Evolutionary conservation across 2,888 invertebrate species (phyloP), one percentile per base, ranked within the genome.

Genomic region (Conchocele bisecta): DNA sequence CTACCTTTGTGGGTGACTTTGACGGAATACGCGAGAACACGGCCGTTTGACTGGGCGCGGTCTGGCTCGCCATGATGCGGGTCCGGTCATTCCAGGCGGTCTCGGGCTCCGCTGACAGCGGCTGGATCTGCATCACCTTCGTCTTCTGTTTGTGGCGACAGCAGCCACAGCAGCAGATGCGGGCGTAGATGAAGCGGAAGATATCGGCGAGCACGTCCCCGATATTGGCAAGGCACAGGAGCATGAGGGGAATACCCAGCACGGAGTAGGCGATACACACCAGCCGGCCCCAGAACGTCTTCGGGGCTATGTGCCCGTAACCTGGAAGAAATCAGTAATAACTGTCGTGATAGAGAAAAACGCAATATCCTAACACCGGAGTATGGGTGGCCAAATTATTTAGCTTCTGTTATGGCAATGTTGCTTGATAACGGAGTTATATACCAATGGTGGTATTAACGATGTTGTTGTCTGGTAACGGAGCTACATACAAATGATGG

Each of bases 161-260:
- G 75, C 89, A 89, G 3, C 89, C 89, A 66, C 89, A 89, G 79
- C 88, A 89, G 73, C 88, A 89, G 44, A 88, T 81, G 67, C 84
- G 91, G 72, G 91, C 89, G 81, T 92, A 92, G 71, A 92, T 86
- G 81, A 91, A 91, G 35, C 92, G 90, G 85, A 92, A 92, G 15
- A 92, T 87, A 83, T 92, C 91, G 9, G 92, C 92, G 73, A 92
- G 82, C 17, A 91, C 91, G 75, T 92, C 92, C 26, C 92, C 92
- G 59, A 92, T 91, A 79, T 92, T 92, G 1, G 92, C 92, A 75
- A 92, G 83, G 69, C 92, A 92, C 24, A 93, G 85, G 60, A 92
- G 84, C 92, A 92, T 92, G 33, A 93, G 85, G 0, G 92, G 92
- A 20, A 92, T 92, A 15, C 92, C 92, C n/a, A 91, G 79, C 1